A percentile compares a stretch with the other conserved stretches of the same genome.
These are phyloP conservation scores for Coenobita brevimanus DNA, from an alignment of 1,140 invertebrate genomes.

Conservation along the genomic window DNA sequence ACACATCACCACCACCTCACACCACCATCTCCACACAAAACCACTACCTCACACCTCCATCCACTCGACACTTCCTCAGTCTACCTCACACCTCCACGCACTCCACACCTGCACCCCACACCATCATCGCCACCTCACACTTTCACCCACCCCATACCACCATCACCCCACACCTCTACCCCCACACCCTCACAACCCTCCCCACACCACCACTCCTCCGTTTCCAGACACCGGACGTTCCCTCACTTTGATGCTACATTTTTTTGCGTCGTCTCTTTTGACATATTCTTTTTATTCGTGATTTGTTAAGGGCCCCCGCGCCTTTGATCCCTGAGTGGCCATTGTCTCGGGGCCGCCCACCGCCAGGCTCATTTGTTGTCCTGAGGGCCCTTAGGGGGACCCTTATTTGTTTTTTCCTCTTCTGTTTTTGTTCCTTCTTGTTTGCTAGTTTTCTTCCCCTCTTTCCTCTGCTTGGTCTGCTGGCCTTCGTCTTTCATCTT, in stretches of 20 bases:
- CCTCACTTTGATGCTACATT: slow-evolving; percentile 42
- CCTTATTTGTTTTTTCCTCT: slow-evolving; percentile 13
- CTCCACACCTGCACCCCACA: not conserved
- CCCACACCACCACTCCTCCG: not conserved
- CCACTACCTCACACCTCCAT: too few species aligned
- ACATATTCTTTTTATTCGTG: slow-evolving; percentile 51
- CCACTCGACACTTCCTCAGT: too few species aligned
- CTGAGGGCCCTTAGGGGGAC: slow-evolving; percentile 26
- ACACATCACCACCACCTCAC: too few species aligned
- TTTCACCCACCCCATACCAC: not conserved
- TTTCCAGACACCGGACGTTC: slow-evolving; percentile 7
- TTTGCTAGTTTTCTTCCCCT: not conserved
- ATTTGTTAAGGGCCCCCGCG: slow-evolving; percentile 50
- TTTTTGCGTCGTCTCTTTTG: slow-evolving; percentile 45
- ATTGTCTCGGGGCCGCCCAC: slow-evolving; percentile 47
- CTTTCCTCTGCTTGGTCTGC: too few species aligned
- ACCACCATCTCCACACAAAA: too few species aligned
- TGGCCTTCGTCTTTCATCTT: too few species aligned
- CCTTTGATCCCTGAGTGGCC: slow-evolving; percentile 43
- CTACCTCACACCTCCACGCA: too few species aligned
- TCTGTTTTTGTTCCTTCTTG: not conserved
- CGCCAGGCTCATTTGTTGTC: slow-evolving; percentile 45
- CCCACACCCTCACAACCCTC: not conserved
- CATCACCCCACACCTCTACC: not conserved
- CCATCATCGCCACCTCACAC: too few species aligned